phyloP scores from a whole-genome alignment of 2,888 invertebrate genomes.

The Sinentomon sp. region DNA sequence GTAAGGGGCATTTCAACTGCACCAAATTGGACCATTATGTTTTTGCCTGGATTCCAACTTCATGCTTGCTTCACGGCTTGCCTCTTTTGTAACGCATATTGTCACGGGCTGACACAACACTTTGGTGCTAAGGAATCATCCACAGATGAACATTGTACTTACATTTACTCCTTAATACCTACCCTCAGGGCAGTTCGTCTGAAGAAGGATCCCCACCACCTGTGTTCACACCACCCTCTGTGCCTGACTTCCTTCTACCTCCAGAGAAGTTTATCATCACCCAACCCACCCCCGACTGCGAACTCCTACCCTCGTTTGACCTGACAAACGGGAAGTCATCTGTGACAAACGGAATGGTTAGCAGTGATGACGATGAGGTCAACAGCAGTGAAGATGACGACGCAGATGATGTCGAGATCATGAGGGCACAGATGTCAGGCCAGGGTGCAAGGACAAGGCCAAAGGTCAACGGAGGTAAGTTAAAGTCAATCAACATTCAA shows the following conservation, averaged over 20 bases:
- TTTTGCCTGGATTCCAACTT: too few species aligned
- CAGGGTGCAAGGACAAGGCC: too few species aligned
- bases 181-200: slow-evolving; percentile 31
- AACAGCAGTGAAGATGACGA: not conserved
- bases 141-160: too few species aligned
- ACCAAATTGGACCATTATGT: too few species aligned
- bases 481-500: too few species aligned
- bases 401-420: slow-evolving; percentile 13
- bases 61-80: too few species aligned
- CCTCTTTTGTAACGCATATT: too few species aligned
- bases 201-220: slow-evolving; percentile 48
- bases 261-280: slow-evolving; percentile 25
- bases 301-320: slow-evolving; percentile 13
- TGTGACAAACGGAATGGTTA: not conserved
- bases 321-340: slow-evolving; percentile 1
- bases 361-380: not conserved
- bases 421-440: not conserved
- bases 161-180: too few species aligned
- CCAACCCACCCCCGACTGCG: slow-evolving; percentile 25
- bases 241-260: slow-evolving; percentile 24
- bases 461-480: too few species aligned
- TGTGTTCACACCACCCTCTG: slow-evolving; percentile 41
- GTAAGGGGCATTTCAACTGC: too few species aligned
- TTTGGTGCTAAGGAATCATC: too few species aligned
- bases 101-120: too few species aligned